Conservation (phyloP, 2,113 vertebrate genomes). For the Hypocryptadius cinnamomeus region DNA sequence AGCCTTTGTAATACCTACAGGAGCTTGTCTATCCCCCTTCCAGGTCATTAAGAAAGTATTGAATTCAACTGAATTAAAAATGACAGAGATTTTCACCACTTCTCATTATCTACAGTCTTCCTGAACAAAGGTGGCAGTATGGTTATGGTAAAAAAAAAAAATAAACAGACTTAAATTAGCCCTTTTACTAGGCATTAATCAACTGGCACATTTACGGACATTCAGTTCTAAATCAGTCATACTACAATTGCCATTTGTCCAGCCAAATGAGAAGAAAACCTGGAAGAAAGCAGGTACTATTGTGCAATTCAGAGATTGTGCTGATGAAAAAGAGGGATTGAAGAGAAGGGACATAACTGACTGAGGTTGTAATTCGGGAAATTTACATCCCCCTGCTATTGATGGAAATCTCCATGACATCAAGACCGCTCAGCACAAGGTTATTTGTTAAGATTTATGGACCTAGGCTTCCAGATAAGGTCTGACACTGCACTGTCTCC, state of each 20-base stretch:
- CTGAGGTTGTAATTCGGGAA: neutral
- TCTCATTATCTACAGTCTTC: neutral
- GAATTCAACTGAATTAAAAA: neutral
- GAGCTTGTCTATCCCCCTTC: neutral
- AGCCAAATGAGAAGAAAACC: neutral
- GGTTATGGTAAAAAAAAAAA: neutral
- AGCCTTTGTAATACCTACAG: neutral
- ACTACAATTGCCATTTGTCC: neutral
- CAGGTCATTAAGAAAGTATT: neutral
- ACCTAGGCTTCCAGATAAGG: neutral
- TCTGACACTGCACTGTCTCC: neutral
- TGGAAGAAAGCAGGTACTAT: neutral
- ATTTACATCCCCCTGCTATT: neutral
- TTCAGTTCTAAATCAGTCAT: neutral
- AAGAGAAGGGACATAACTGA: neutral
- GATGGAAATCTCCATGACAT: neutral
- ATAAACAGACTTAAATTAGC: neutral
- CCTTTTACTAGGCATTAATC: neutral
- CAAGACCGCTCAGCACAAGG: neutral
- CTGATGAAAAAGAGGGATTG: neutral
- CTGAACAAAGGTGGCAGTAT: neutral
- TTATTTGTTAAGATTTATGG: neutral
- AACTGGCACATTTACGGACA: neutral
- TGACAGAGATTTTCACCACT: neutral
- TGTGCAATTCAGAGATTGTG: neutral